A percentile compares a stretch with the other conserved stretches of the same genome.
Evolutionary conservation across 2,113 vertebrate species (phyloP).

Genomic region (Electrona antarctica): DNA sequence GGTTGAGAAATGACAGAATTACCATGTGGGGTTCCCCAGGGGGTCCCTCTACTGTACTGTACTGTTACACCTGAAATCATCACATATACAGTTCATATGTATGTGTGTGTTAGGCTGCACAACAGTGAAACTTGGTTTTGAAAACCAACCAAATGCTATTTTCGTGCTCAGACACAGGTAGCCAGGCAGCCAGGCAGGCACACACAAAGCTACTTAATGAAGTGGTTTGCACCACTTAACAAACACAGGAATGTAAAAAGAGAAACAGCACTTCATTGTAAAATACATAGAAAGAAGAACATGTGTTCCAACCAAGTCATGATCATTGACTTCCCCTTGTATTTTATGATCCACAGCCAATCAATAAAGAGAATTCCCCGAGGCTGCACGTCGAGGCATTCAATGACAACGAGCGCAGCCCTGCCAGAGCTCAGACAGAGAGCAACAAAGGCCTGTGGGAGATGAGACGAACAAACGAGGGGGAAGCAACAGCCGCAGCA

Average conservation of each 20-base stretch:
- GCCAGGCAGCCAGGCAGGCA: too few relatives aligned
- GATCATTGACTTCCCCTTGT: constrained; percentile 30
- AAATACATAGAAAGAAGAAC: not conserved
- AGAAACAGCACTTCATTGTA: not conserved
- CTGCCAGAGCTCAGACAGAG: constrained; percentile 4
- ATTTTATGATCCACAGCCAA: constrained; percentile 28
- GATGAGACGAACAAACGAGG: constrained; percentile 40
- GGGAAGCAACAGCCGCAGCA: not conserved
- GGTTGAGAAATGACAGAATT: too few relatives aligned
- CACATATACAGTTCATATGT: too few relatives aligned
- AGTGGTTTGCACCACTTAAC: too few relatives aligned
- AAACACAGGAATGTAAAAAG: not conserved
- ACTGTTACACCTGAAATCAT: too few relatives aligned
- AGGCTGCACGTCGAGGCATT: constrained; percentile 19
- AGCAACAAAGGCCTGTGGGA: not conserved
- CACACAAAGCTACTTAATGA: too few relatives aligned
- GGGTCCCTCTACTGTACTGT: too few relatives aligned
- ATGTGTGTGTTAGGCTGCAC: too few relatives aligned
- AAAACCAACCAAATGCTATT: too few relatives aligned
- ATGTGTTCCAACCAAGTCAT: not conserved
- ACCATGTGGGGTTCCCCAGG: too few relatives aligned
- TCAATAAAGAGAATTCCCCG: constrained; percentile 44
- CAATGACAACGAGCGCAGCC: not conserved
- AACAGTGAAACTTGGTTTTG: too few relatives aligned
- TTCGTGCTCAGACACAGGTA: too few relatives aligned